Evolutionary conservation across 2,113 vertebrate genomes (phyloP), one percentile per base, ranked within the genome.

Genomic region (Bubo blakistoni): DNA sequence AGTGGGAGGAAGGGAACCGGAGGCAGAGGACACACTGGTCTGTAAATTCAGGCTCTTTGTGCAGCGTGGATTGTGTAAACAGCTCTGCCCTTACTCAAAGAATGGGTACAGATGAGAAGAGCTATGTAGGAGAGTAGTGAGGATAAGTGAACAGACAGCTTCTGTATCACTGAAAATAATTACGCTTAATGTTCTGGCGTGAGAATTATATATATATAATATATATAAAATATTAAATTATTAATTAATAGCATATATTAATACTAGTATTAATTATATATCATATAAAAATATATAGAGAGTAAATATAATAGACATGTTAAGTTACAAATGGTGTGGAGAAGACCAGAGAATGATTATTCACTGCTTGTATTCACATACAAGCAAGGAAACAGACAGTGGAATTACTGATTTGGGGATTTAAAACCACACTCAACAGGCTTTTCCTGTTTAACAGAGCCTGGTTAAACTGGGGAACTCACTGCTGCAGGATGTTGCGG

Each of bases 241-340:
- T n/a, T n/a, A 18, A 18, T 46, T 46, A 46, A 46, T 44, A 44
- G 44, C 44, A 18, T 47, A 10, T 47, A 21, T 47, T 47, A 21
- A 47, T 47, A 47, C 18, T 47, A 14, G 19, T 47, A 46, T 46
- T 44, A 44, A 44, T 17, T 44, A 44, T 44, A 18, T 46, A 46
- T 18, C 16, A 18, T 18, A 46, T 46, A 46, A 46, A 44, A 46
- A 46, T 46, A 46, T 47, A 20, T 5, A 47, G 46, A 47, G 6
- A 57, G 40, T n/a, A 16, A 65, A 7, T 57, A 2, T 2, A 30
- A 24, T 4, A 51, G 15, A 22, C 1, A 1, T 4, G 9, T 44
- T 8, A 66, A 79, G 10, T 63, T 38, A 2, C 2, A 12, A 59
- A 16, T 17, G 29, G 19, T 22, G 15, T n/a, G 5, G 76, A 42